Evolutionary conservation across 2,797 vertebrate genomes (phyloP).

Genomic region (Acanthurus leucopareius): DNA sequence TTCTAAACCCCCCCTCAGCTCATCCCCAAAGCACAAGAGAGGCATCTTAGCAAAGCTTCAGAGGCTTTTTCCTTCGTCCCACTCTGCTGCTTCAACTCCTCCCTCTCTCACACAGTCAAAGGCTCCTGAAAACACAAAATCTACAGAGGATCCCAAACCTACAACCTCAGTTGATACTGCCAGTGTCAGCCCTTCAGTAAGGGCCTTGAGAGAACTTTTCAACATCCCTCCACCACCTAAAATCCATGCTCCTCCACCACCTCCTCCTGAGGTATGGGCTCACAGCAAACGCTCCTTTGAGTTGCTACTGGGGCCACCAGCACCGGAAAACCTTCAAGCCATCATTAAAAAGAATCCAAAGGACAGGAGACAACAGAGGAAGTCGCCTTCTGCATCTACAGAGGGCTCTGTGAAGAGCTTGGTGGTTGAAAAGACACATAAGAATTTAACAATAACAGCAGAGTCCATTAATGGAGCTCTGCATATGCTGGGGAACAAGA

Average conservation of each 20-base stretch:
- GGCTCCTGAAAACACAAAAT: constrained; percentile 35
- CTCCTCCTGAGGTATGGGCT: constrained; percentile 89
- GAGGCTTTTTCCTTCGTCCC: constrained; percentile 82
- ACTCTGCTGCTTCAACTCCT: constrained; percentile 67
- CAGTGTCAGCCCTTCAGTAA: constrained; percentile 67
- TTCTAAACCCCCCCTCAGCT: constrained; percentile 71
- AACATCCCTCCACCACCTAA: constrained; percentile 93
- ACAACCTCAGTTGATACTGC: constrained; percentile 13
- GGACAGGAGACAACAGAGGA: constrained; percentile 79
- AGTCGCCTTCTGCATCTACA: constrained; percentile 54
- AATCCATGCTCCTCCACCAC: constrained; percentile 91
- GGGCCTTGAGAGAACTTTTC: constrained; percentile 83
- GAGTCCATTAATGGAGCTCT: constrained; percentile 48
- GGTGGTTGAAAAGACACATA: constrained; percentile 64
- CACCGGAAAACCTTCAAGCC: constrained; percentile 72
- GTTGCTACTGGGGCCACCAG: constrained; percentile 84
- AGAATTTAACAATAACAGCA: constrained; percentile 13
- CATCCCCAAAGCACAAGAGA: constrained; percentile 83
- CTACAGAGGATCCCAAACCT: constrained; percentile 15
- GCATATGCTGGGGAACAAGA: constrained; percentile 42
- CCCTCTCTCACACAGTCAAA: constrained; percentile 66
- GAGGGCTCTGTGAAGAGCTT: constrained; percentile 66
- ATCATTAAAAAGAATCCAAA: constrained; percentile 82
- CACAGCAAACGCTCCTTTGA: constrained; percentile 81
- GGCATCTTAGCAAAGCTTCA: constrained; percentile 87